Conservation (phyloP, 2,113 vertebrate genomes). For the Charadrius vociferus region DNA sequence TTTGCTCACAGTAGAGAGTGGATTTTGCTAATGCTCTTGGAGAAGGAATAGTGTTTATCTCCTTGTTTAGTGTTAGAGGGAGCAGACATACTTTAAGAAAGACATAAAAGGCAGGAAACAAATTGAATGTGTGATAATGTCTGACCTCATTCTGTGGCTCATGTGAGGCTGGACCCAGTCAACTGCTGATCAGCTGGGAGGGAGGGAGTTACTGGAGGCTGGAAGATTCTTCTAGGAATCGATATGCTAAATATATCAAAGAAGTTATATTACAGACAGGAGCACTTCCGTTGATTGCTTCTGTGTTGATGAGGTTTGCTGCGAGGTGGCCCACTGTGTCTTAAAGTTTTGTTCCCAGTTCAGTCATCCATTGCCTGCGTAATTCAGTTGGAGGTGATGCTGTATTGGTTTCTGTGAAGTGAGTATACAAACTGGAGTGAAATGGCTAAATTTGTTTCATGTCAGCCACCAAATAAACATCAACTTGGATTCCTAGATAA, state of each 20-base stretch:
- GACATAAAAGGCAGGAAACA: not conserved
- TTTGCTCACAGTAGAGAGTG: not conserved
- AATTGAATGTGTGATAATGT: not conserved
- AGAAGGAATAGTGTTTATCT: not conserved
- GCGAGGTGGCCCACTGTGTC: not conserved
- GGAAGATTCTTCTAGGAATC: slow-evolving; percentile 34
- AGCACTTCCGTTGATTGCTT: not conserved
- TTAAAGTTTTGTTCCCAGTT: not conserved
- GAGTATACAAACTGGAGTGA: not conserved
- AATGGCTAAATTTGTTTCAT: not conserved
- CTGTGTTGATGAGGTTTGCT: not conserved
- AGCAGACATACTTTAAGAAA: not conserved
- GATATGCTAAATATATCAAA: not conserved
- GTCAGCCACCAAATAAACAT: not conserved
- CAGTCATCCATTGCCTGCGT: not conserved
- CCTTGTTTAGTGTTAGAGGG: not conserved
- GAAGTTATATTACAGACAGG: not conserved
- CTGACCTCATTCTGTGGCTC: not conserved
- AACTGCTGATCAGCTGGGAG: slow-evolving; percentile 2
- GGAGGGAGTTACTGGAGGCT: not conserved
- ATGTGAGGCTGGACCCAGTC: not conserved
- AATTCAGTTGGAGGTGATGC: not conserved
- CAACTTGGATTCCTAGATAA: not conserved
- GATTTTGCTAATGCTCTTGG: not conserved
- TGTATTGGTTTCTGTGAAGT: not conserved